These are phyloP conservation scores for Acromyrmex heyeri DNA, from an alignment of 1,140 invertebrate species.

Conservation along the genomic window DNA sequence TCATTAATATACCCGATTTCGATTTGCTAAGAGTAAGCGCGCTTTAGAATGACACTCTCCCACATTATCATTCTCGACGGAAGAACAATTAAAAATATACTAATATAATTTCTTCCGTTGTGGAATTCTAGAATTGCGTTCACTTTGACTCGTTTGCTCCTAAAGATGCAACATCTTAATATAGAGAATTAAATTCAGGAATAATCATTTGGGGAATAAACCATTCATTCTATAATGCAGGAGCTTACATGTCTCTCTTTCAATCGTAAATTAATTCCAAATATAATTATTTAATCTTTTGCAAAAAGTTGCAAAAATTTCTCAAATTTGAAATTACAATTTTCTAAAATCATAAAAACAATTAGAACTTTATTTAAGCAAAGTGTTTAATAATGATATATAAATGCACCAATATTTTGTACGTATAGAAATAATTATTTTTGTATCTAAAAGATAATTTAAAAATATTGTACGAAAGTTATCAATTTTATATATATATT, in stretches of 20 bases:
- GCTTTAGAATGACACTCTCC: conserved; percentile 67
- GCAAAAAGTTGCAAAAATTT: not conserved
- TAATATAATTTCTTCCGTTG: not conserved
- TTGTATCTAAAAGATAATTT: not conserved
- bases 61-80: conserved; percentile 25
- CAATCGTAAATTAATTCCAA: not conserved
- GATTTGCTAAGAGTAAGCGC: conserved; percentile 51
- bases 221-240: not conserved
- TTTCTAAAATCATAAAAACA: not conserved
- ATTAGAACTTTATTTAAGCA: not conserved
- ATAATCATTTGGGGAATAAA: not conserved
- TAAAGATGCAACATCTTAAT: not conserved
- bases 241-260: not conserved
- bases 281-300: not conserved
- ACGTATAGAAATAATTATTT: not conserved
- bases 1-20: conserved; percentile 68
- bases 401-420: not conserved
- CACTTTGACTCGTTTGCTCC: conserved; percentile 49
- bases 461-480: not conserved
- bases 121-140: conserved; percentile 1
- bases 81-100: conserved; percentile 63
- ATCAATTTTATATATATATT: not conserved
- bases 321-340: not conserved
- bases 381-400: not conserved
- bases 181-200: not conserved